phyloP scores from a whole-genome alignment of 2,888 invertebrate genomes.

The Patella ulyssiponensis region DNA sequence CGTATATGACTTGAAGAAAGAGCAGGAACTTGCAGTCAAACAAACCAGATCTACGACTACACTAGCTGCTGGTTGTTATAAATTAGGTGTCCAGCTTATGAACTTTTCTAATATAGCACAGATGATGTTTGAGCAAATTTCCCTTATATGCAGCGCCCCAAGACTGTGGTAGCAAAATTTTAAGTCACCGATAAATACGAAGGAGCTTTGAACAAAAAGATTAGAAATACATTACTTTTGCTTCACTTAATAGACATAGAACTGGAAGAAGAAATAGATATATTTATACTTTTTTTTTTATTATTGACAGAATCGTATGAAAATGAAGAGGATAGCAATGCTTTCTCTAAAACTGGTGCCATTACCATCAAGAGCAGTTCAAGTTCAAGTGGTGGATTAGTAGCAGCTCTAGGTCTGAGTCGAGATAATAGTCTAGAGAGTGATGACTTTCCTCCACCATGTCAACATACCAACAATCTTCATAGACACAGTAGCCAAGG shows the following conservation, averaged over 20 bases:
- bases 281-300: conserved; percentile 22
- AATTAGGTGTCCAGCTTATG: too few species aligned
- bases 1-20: too few species aligned
- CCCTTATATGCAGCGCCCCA: not conserved
- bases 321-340: conserved; percentile 66
- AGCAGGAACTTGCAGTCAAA: too few species aligned
- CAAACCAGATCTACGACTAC: too few species aligned
- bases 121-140: not conserved
- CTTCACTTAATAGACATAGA: not conserved
- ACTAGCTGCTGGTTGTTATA: not conserved
- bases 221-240: not conserved
- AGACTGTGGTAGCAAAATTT: too few species aligned
- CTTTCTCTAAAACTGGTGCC: conserved; percentile 69
- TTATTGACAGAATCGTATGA: conserved; percentile 57
- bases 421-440: conserved; percentile 61
- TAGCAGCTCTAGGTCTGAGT: conserved; percentile 63
- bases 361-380: conserved; percentile 70
- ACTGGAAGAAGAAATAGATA: not conserved
- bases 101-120: not conserved
- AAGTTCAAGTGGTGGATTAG: conserved; percentile 67
- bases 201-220: conserved; percentile 4
- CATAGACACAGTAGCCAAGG: not conserved
- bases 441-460: conserved; percentile 46
- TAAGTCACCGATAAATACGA: too few species aligned
- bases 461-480: conserved; percentile 22